Evolutionary conservation across 2,113 vertebrate species (phyloP), one percentile per base, ranked within the genome.

Genomic region (Heloderma charlesbogerti): DNA sequence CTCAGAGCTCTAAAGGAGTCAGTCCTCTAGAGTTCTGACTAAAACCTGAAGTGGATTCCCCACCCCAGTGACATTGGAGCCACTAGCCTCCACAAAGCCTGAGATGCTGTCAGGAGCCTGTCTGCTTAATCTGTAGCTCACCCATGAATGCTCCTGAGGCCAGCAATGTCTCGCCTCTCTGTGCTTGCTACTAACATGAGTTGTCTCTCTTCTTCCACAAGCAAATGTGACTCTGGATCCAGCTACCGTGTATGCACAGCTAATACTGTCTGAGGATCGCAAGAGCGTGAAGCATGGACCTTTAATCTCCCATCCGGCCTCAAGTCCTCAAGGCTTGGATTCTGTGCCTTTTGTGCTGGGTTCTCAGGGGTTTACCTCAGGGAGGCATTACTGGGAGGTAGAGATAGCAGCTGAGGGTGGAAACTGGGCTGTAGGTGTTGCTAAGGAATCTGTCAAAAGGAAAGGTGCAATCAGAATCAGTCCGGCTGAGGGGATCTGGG

Each of bases 331-430:
- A 25, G 84, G 88, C 37, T 92, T 92, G 66, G 72, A 89, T 27
- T 72, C 6, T 4, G 63, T 45, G 7, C 81, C 51, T 57, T 89
- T 16, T 72, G 88, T 93, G n/a, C 29, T 93, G 5, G 78, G 88
- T 57, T 57, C 34, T 71, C 60, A 79, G 43, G 45, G n/a, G 2
- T 87, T 93, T 27, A 20, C 54, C 20, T 90, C 88, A 2, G 88
- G 88, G 16, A 86, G 67, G 5, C 74, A 92, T 88, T 93, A 88
- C 74, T 93, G 86, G 88, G 88, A 92, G 9, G 91, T 90, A 60
- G 90, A 92, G 66, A 84, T 74, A 63, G 66, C 9, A 37, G 81
- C 57, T 13, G 63, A 29, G 16, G 54, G n/a, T 43, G 60, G 75
- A 66, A 48, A 82, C 22, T 92, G 90, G 90, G 78, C 84, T 54